phyloP scores from a whole-genome alignment of 1,140 invertebrate species.

The Chionoecetes opilio region DNA sequence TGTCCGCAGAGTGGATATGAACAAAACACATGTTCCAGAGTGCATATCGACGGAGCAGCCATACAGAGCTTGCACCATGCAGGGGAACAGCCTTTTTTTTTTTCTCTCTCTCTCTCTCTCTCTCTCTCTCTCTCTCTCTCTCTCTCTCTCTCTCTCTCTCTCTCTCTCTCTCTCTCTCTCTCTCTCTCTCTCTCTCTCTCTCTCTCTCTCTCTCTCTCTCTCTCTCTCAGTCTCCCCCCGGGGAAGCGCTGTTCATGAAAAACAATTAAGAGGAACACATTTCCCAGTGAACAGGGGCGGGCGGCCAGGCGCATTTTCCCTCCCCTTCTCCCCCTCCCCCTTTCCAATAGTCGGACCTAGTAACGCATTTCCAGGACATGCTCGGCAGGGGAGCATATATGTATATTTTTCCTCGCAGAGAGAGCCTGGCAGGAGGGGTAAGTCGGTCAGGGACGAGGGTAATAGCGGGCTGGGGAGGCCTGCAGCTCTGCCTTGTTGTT shows the following conservation, averaged over 20 bases:
- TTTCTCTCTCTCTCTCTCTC: slow-evolving; percentile 37
- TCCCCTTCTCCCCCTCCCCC: slow-evolving; percentile 57
- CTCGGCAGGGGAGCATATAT: slow-evolving; percentile 65
- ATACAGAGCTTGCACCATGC: slow-evolving; percentile 16
- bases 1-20: slow-evolving; percentile 49
- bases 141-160: slow-evolving; percentile 44
- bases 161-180: slow-evolving; percentile 23
- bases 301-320: slow-evolving; percentile 65
- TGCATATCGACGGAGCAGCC: slow-evolving; percentile 42
- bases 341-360: slow-evolving; percentile 70
- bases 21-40: slow-evolving; percentile 50
- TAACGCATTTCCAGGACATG: slow-evolving; percentile 73
- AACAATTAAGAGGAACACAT: slow-evolving; percentile 73
- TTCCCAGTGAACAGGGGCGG: slow-evolving; percentile 73
- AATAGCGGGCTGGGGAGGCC: slow-evolving; percentile 11
- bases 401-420: slow-evolving; percentile 20
- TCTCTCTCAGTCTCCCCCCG: slow-evolving; percentile 52
- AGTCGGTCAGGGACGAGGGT: slow-evolving; percentile 23
- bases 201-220: slow-evolving; percentile 37
- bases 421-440: slow-evolving; percentile 14
- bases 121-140: slow-evolving; percentile 38
- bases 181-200: slow-evolving; percentile 21
- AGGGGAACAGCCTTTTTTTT: not conserved
- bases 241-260: slow-evolving; percentile 73
- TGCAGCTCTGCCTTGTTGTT: not conserved